Evolutionary conservation across 1,140 invertebrate genomes (phyloP).

Genomic region (Pseudomyrmex concolor): DNA sequence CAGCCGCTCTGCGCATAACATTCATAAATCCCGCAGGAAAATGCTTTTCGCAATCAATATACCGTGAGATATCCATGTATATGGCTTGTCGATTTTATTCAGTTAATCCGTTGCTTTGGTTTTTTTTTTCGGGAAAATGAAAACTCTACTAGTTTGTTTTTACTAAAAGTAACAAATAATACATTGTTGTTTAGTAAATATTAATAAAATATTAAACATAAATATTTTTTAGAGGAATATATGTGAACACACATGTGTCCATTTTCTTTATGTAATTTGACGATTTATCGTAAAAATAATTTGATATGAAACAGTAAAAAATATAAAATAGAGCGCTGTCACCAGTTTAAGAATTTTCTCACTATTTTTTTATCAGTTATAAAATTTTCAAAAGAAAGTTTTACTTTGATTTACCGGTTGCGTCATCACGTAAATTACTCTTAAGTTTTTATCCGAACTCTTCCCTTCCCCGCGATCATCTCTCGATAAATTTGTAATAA

Average conservation of each 20-base stretch:
- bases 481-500: slow-evolving; percentile 22
- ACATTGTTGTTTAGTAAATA: too few relatives aligned
- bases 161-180: too few relatives aligned
- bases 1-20: slow-evolving; percentile 15
- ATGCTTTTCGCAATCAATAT: slow-evolving; percentile 22
- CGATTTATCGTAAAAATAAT: too few relatives aligned
- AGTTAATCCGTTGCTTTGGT: neutral
- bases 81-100: slow-evolving; percentile 44
- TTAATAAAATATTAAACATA: too few relatives aligned
- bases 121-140: neutral
- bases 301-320: too few relatives aligned
- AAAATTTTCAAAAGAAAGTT: neutral
- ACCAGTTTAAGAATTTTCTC: neutral
- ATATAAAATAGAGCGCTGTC: neutral
- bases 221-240: too few relatives aligned
- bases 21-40: slow-evolving; percentile 38
- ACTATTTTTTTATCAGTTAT: neutral
- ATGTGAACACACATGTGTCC: too few relatives aligned
- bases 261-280: too few relatives aligned
- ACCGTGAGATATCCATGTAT: slow-evolving; percentile 17
- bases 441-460: neutral
- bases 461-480: neutral
- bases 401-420: neutral
- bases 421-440: slow-evolving; percentile 7
- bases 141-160: neutral